Evolutionary conservation across 2,888 invertebrate species (phyloP).

Genomic region (Microplitis deprimator): DNA sequence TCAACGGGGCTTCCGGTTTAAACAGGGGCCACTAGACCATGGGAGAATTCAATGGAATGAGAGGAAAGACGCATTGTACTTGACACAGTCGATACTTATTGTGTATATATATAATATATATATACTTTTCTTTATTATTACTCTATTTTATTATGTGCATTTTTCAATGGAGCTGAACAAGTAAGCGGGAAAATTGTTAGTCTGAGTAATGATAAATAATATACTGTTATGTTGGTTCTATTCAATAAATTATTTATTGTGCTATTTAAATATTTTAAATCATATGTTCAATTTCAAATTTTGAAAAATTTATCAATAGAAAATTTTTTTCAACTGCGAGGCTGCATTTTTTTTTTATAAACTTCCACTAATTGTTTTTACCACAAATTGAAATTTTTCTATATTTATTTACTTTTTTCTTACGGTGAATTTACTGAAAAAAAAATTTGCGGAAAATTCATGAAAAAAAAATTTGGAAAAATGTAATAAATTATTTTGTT

Average conservation of each 20-base stretch:
- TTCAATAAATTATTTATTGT: background rate
- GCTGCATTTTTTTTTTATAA: too few relatives aligned
- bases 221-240: background rate
- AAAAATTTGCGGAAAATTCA: too few relatives aligned
- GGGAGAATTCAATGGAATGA: slow-evolving; percentile 33
- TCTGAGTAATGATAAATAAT: background rate
- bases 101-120: background rate
- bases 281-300: too few relatives aligned
- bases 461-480: too few relatives aligned
- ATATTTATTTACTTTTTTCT: too few relatives aligned
- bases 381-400: too few relatives aligned
- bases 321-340: too few relatives aligned
- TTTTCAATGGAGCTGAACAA: slow-evolving; percentile 17
- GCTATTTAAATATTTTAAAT: background rate
- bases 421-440: too few relatives aligned
- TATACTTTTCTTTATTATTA: background rate
- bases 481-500: too few relatives aligned
- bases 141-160: background rate
- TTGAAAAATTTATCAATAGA: too few relatives aligned
- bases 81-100: slow-evolving; percentile 15
- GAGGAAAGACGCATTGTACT: slow-evolving; percentile 6
- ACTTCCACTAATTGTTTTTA: too few relatives aligned
- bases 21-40: slow-evolving; percentile 51
- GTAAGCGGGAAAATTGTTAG: background rate
- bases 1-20: slow-evolving; percentile 63